Evolutionary conservation across 2,113 vertebrate species (phyloP).

Genomic region (Pterophyllum scalare): DNA sequence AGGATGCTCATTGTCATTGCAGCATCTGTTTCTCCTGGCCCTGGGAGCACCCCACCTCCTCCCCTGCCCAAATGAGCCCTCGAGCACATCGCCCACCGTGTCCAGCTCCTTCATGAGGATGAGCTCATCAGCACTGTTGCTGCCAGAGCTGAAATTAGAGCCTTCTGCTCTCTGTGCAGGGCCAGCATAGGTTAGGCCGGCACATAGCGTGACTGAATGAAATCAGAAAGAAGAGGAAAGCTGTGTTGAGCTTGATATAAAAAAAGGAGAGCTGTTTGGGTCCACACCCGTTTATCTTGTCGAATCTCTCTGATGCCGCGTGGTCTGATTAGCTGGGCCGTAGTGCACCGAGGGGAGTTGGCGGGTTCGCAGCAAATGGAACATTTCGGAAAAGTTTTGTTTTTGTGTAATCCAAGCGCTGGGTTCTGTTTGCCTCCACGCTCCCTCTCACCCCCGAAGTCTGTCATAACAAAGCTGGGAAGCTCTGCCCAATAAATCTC

Average conservation of each 20-base stretch:
- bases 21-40: conserved; percentile 74
- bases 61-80: conserved; percentile 55
- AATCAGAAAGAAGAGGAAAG: conserved; percentile 70
- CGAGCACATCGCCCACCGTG: conserved; percentile 65
- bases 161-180: conserved; percentile 72
- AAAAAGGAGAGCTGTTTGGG: conserved; percentile 38
- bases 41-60: conserved; percentile 17
- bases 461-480: conserved; percentile 74
- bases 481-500: conserved; percentile 60
- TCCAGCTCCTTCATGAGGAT: conserved; percentile 73
- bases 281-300: conserved; percentile 28
- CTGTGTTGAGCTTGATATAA: conserved; percentile 63
- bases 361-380: conserved; percentile 8
- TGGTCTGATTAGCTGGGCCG: conserved; percentile 7
- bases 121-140: conserved; percentile 76
- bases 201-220: conserved; percentile 76
- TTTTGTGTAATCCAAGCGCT: conserved; percentile 57
- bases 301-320: conserved; percentile 4
- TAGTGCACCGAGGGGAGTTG: neutral
- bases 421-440: conserved; percentile 45
- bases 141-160: conserved; percentile 79
- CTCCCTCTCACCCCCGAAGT: conserved; percentile 51
- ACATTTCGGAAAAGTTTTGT: conserved; percentile 57
- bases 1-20: conserved; percentile 57
- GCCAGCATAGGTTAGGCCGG: conserved; percentile 71